Evolutionary conservation across 2,888 invertebrate species (phyloP).

Genomic region (Cantharis rufa): DNA sequence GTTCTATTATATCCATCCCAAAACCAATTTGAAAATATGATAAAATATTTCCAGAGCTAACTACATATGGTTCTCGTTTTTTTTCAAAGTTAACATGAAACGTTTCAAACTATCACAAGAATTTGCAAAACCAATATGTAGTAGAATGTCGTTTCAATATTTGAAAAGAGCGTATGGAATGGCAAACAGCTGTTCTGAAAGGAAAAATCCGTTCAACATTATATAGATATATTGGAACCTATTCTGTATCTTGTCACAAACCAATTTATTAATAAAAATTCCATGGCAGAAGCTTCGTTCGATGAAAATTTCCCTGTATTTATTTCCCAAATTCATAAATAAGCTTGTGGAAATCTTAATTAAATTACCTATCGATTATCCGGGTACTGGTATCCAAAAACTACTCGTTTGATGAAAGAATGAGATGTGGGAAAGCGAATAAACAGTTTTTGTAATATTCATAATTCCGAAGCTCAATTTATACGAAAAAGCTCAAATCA

Average conservation of each 20-base stretch:
- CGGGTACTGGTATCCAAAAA: neutral
- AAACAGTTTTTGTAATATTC: neutral
- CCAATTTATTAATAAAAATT: neutral
- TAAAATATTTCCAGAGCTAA: neutral
- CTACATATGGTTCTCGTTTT: neutral
- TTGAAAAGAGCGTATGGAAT: neutral
- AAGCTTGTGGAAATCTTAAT: neutral
- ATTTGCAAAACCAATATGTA: neutral
- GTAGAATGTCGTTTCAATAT: neutral
- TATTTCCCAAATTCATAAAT: neutral
- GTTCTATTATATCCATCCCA: neutral
- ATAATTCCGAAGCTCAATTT: neutral
- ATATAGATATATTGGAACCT: neutral
- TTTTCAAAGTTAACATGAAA: neutral
- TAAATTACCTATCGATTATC: neutral
- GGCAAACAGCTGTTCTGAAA: slow-evolving; percentile 2
- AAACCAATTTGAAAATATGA: neutral
- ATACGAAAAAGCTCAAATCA: neutral
- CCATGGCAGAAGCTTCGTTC: neutral
- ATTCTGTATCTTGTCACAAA: neutral
- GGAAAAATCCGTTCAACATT: neutral
- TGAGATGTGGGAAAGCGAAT: neutral
- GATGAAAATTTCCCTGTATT: neutral
- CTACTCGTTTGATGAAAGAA: neutral
- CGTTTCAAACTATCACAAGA: neutral